Conservation (phyloP, 64 coral and sea anemone genomes). For the Catalaphyllia jardinei region DNA sequence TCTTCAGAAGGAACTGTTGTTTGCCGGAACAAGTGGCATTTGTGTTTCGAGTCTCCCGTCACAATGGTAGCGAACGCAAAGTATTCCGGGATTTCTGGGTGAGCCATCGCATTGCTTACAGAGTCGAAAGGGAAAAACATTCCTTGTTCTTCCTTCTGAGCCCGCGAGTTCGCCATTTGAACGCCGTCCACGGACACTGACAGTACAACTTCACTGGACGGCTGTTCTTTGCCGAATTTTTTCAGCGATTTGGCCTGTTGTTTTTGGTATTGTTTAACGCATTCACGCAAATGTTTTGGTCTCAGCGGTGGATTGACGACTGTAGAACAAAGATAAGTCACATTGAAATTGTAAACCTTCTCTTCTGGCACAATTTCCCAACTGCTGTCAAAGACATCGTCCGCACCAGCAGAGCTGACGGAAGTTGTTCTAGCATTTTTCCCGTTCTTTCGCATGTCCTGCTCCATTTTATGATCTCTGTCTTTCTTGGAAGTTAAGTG, state of each 20-base stretch:
- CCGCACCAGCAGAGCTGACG: neutral
- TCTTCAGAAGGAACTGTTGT: slow-evolving; percentile 49
- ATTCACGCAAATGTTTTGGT: slow-evolving; percentile 93
- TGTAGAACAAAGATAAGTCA: slow-evolving; percentile 86
- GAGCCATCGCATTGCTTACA: slow-evolving; percentile 69
- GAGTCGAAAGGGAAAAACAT: slow-evolving; percentile 70
- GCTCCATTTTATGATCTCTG: neutral
- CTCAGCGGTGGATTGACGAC: slow-evolving; percentile 84
- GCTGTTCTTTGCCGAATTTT: slow-evolving; percentile 44
- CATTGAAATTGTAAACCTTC: slow-evolving; percentile 69
- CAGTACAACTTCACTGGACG: slow-evolving; percentile 69
- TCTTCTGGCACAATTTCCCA: slow-evolving; percentile 61
- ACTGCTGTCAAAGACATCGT: neutral
- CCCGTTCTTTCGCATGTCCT: neutral
- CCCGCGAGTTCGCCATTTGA: slow-evolving; percentile 56
- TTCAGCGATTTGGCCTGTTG: slow-evolving; percentile 68
- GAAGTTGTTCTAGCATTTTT: neutral
- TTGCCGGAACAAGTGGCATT: slow-evolving; percentile 90
- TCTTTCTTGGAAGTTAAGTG: neutral
- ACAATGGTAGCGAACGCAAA: slow-evolving; percentile 92
- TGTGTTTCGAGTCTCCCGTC: slow-evolving; percentile 93
- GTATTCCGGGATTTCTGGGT: slow-evolving; percentile 85
- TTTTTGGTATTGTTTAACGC: slow-evolving; percentile 93
- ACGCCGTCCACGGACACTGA: slow-evolving; percentile 72
- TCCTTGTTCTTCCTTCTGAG: slow-evolving; percentile 37